A percentile compares a stretch with the other conserved stretches of the same genome.
Evolutionary conservation across 2,888 invertebrate species (phyloP).

Genomic region (Aporophyla nigra): DNA sequence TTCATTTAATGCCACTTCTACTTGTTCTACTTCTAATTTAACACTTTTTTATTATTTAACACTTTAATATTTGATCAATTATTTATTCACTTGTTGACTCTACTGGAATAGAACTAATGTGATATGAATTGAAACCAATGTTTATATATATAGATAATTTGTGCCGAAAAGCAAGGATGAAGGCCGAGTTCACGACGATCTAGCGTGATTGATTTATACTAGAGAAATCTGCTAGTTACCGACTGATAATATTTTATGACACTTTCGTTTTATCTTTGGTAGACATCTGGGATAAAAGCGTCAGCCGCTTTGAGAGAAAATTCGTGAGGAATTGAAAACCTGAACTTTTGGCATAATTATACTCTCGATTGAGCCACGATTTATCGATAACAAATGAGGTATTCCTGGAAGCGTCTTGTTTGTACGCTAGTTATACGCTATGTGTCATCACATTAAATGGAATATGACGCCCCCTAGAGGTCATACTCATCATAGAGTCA

Average conservation of each 20-base stretch:
- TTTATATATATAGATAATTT: constrained; percentile 38
- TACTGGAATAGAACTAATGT: constrained; percentile 6
- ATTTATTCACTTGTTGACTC: neutral
- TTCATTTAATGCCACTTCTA: neutral
- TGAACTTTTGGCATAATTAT: neutral
- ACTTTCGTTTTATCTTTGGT: neutral
- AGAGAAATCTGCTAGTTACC: neutral
- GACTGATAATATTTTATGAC: constrained; percentile 18
- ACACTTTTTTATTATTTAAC: neutral
- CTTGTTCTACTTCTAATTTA: neutral
- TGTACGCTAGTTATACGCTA: too few relatives aligned
- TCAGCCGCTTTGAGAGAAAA: neutral
- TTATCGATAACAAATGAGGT: too few relatives aligned
- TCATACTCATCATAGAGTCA: too few relatives aligned
- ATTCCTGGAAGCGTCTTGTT: too few relatives aligned
- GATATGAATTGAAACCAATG: neutral
- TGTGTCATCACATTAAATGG: too few relatives aligned
- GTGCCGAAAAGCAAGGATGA: neutral
- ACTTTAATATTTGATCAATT: neutral
- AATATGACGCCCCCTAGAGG: too few relatives aligned
- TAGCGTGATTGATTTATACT: constrained; percentile 18
- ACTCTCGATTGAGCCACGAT: neutral
- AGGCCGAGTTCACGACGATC: constrained; percentile 37
- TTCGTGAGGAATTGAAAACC: neutral
- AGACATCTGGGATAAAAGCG: constrained; percentile 1